A percentile compares a stretch with the other conserved stretches of the same genome.
These are phyloP conservation scores for Orussus abietinus DNA, from an alignment of 1,140 invertebrate genomes.

Conservation along the genomic window DNA sequence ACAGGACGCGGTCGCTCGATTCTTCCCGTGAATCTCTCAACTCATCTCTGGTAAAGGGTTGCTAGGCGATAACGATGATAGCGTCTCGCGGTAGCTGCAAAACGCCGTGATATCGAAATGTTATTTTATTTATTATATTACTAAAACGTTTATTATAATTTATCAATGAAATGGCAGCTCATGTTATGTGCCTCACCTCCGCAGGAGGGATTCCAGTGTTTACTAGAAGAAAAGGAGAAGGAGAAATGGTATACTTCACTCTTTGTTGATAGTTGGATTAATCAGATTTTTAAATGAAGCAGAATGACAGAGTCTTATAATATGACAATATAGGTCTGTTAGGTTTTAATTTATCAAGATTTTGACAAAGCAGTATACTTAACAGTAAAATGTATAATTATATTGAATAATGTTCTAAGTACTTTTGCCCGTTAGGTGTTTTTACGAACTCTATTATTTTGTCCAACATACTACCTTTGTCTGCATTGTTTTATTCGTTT, in stretches of 20 bases:
- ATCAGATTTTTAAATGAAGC: constrained; percentile 5
- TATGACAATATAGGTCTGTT: too few species aligned
- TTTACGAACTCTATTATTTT: too few species aligned
- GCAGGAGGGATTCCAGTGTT: constrained; percentile 70
- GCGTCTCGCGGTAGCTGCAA: too few species aligned
- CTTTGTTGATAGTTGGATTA: constrained; percentile 6
- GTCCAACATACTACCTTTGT: too few species aligned
- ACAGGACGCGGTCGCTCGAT: too few species aligned
- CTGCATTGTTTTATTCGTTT: too few species aligned
- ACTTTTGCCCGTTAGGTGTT: constrained; percentile 2
- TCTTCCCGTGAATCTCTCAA: too few species aligned
- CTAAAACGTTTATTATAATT: not conserved
- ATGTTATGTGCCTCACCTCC: constrained; percentile 66
- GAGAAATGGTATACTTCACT: constrained; percentile 57
- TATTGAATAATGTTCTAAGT: not conserved
- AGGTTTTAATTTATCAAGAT: constrained; percentile 9
- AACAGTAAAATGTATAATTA: not conserved
- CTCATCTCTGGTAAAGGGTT: too few species aligned
- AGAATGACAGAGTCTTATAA: constrained; percentile 1
- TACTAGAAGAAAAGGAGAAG: constrained; percentile 64
- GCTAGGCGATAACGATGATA: too few species aligned
- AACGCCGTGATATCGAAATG: too few species aligned
- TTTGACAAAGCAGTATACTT: not conserved
- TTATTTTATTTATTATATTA: constrained; percentile 1
- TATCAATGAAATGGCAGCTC: constrained; percentile 59